Percentiles rank a stretch among this genome's conserved stretches.
Conservation (phyloP, 2,888 invertebrate species). For the Lasioglossum leucozonium region DNA sequence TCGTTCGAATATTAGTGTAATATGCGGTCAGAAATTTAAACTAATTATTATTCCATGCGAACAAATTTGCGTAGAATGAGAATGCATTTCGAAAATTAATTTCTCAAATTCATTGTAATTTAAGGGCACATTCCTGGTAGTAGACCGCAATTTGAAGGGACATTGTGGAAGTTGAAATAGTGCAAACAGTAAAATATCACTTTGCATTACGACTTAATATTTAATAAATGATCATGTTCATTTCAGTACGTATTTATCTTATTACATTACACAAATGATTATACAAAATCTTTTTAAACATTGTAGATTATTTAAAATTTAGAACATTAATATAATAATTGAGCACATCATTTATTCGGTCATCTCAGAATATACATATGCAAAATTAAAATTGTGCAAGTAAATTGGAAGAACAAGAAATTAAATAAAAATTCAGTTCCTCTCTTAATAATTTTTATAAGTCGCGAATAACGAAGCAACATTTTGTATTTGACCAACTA, state of each 20-base stretch:
- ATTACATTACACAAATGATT: neutral
- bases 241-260: neutral
- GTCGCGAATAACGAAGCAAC: neutral
- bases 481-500: neutral
- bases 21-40: neutral
- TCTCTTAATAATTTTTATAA: neutral
- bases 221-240: neutral
- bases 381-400: neutral
- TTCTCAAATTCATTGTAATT: neutral
- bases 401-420: neutral
- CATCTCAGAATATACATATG: too few species aligned
- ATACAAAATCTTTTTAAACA: too few species aligned
- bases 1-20: neutral
- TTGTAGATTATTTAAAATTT: neutral
- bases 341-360: too few species aligned
- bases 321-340: too few species aligned
- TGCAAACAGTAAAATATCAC: neutral
- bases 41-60: neutral
- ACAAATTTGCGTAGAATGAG: neutral
- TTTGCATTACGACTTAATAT: neutral
- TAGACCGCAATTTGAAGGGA: neutral
- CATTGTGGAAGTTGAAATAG: neutral
- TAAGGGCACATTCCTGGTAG: neutral
- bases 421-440: neutral
- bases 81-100: conserved; percentile 3